A percentile compares a stretch with the other conserved stretches of the same genome.
These are phyloP conservation scores for Phyllotreta striolata DNA, from an alignment of 2,888 invertebrate genomes.

Conservation along the genomic window DNA sequence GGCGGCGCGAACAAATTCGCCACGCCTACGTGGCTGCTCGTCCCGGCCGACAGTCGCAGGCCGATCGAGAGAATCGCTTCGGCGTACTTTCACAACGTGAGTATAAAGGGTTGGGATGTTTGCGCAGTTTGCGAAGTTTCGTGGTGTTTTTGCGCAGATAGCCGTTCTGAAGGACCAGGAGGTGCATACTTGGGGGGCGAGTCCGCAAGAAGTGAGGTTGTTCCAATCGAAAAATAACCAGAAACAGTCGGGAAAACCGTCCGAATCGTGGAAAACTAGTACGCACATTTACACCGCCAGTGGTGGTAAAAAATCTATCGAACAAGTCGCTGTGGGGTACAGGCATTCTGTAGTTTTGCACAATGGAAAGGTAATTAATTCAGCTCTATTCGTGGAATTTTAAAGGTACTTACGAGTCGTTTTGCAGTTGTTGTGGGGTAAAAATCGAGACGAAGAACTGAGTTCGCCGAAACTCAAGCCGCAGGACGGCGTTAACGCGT, in stretches of 20 bases:
- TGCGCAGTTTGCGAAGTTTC: background rate
- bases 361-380: slow-evolving; percentile 48
- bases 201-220: slow-evolving; percentile 76
- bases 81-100: slow-evolving; percentile 81
- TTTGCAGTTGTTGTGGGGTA: slow-evolving; percentile 72
- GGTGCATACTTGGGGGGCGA: slow-evolving; percentile 79
- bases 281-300: slow-evolving; percentile 56
- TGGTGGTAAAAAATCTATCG: slow-evolving; percentile 49
- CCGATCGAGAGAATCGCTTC: slow-evolving; percentile 68
- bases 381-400: background rate
- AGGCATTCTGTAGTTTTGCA: slow-evolving; percentile 72
- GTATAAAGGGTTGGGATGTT: slow-evolving; percentile 47
- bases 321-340: slow-evolving; percentile 72
- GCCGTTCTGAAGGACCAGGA: slow-evolving; percentile 71
- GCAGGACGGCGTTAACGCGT: slow-evolving; percentile 52
- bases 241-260: slow-evolving; percentile 43
- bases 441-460: slow-evolving; percentile 89
- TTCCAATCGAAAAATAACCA: slow-evolving; percentile 61
- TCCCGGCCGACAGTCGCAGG: slow-evolving; percentile 59
- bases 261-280: slow-evolving; percentile 56
- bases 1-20: slow-evolving; percentile 67
- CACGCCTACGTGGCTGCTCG: slow-evolving; percentile 65
- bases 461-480: slow-evolving; percentile 71
- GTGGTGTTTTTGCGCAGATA: slow-evolving; percentile 64
- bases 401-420: background rate